Conservation (phyloP, 2,888 invertebrate species). For the Pandemis heparana region DNA sequence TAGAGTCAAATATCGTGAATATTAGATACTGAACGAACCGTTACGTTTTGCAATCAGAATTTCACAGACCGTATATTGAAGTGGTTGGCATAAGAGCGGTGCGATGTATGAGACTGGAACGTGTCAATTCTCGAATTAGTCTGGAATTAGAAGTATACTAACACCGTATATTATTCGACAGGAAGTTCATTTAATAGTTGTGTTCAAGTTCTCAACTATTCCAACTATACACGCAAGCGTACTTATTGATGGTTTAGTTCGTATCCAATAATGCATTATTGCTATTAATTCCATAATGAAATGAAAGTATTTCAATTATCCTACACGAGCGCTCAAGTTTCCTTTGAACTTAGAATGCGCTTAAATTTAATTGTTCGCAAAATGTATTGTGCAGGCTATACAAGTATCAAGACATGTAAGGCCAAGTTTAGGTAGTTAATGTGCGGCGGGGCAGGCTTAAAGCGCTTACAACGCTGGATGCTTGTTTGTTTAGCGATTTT, state of each 20-base stretch:
- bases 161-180: no score
- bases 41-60: no score
- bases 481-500: conserved; percentile 31
- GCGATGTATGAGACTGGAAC: no score
- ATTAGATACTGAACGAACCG: neutral
- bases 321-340: conserved; percentile 19
- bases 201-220: neutral
- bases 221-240: neutral
- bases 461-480: conserved; percentile 28
- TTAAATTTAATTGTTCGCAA: conserved; percentile 34
- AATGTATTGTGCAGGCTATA: conserved; percentile 26
- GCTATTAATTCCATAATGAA: conserved; percentile 13
- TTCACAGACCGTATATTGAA: no score
- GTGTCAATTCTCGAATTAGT: no score
- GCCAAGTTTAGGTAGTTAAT: conserved; percentile 34
- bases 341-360: conserved; percentile 34
- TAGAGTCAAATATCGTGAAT: neutral
- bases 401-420: conserved; percentile 12
- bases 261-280: conserved; percentile 22
- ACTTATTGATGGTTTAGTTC: neutral
- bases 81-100: no score
- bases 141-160: no score
- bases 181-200: neutral
- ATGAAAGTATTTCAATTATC: conserved; percentile 36
- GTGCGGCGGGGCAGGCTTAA: conserved; percentile 33